These are phyloP conservation scores for Cyaniris semiargus DNA, from an alignment of 2,888 invertebrate species.

Conservation along the genomic window DNA sequence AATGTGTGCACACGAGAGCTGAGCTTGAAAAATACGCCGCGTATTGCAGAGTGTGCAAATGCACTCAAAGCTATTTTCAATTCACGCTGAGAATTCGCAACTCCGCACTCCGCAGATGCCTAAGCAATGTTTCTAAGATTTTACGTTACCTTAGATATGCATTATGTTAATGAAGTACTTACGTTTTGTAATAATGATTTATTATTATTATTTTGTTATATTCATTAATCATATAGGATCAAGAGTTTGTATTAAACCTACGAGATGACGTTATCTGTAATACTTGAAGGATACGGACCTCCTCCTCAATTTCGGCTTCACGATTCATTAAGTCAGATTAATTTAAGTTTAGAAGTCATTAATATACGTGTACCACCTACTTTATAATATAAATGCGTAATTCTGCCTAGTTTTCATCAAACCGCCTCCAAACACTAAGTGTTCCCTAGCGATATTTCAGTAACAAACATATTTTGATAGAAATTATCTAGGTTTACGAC, in stretches of 20 bases:
- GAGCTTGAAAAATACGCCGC: slow-evolving; percentile 50
- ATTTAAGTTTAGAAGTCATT: background rate
- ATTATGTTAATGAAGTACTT: background rate
- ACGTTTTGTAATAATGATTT: background rate
- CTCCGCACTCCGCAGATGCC: slow-evolving; percentile 66
- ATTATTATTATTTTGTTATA: background rate
- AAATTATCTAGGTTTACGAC: too few species aligned
- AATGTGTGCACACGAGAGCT: slow-evolving; percentile 59
- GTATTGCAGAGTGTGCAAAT: slow-evolving; percentile 53
- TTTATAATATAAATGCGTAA: too few species aligned
- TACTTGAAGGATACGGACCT: slow-evolving; percentile 2
- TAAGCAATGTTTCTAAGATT: slow-evolving; percentile 31
- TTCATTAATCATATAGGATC: background rate
- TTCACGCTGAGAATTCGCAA: slow-evolving; percentile 70
- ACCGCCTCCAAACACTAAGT: too few species aligned
- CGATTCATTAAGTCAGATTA: background rate
- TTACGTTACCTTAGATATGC: background rate
- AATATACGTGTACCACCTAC: background rate
- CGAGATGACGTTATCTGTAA: background rate
- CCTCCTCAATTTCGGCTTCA: slow-evolving; percentile 2
- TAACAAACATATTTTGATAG: too few species aligned
- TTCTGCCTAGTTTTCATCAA: too few species aligned
- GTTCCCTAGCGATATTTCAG: too few species aligned
- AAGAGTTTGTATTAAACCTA: background rate
- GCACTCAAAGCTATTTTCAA: slow-evolving; percentile 72